Evolutionary conservation across 2,113 vertebrate genomes (phyloP).

Genomic region (Cynocephalus volans): DNA sequence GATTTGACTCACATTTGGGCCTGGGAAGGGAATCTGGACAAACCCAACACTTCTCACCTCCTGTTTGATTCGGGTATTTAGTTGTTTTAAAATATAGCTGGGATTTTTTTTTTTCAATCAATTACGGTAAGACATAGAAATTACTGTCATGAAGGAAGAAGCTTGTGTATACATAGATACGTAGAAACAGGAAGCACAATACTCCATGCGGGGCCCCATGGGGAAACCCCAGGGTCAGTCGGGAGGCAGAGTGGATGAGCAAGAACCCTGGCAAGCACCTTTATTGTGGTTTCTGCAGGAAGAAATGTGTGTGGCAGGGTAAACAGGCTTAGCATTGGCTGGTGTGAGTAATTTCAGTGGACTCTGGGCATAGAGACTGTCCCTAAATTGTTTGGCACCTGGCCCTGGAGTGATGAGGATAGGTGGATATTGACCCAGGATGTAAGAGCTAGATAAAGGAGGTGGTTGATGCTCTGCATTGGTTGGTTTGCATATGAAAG

Average conservation of each 20-base stretch:
- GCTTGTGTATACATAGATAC: background rate
- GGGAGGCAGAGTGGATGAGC: background rate
- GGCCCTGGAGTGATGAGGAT: background rate
- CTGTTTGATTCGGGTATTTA: background rate
- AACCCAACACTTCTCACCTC: background rate
- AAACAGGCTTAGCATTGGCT: background rate
- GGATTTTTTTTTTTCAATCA: background rate
- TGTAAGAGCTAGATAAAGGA: background rate
- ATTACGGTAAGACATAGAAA: background rate
- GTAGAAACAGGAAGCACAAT: background rate
- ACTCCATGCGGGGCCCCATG: background rate
- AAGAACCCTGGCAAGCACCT: too few species aligned
- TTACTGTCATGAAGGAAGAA: background rate
- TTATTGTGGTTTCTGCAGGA: background rate
- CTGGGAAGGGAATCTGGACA: background rate
- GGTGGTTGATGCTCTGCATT: background rate
- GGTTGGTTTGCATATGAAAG: background rate
- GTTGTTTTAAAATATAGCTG: background rate
- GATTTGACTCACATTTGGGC: background rate
- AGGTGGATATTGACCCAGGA: background rate
- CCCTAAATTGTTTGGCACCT: background rate
- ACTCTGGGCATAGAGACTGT: background rate
- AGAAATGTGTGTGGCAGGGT: background rate
- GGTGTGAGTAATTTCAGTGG: background rate
- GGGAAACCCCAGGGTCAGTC: background rate